Base-by-base conservation (phyloP, 1,140 invertebrate genomes). In the Eciton burchellii region DNA sequence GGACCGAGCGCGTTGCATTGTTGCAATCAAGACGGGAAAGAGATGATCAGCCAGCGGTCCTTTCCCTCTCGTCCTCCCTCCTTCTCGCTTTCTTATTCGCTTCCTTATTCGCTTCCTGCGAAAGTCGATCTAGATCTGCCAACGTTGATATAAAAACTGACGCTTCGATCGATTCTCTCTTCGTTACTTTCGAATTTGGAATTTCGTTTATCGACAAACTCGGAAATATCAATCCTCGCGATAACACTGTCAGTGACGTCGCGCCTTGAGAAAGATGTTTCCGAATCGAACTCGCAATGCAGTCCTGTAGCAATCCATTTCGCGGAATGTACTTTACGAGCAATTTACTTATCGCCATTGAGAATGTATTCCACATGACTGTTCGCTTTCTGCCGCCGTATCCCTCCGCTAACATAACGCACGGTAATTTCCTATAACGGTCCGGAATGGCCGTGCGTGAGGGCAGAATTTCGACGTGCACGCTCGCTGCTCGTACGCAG, bases 1-100 rank as follows among this genome's bases (percentile, higher is more conserved):
- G 74, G 41, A 29, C 68, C 88, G 86, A 85, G 88, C 88, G 83
- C 86, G n/a, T n/a, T n/a, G 82, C 81, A 90, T 90, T 91, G 88
- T 91, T 87, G 81, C 74, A 72, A 35, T 82, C 66, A 79, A 81
- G 49, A 60, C 56, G 71, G 62, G 71, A 82, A 85, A 83, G 57
- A 86, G 63, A 59, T 49, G 68, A 86, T 83, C 74, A 49, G 56
- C 60, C 19, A 45, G 35, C 24, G 54, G 0, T 65, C 47, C 60
- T 68, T 45, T 57, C 35, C 29, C 52, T 12, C 41, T 49, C 45
- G 16, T 21, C 12, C 21, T 1, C 19, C 21, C 2, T 26, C 26
- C 16, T 52, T 29, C 14, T 19, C 35, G 8, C 3, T n/a, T 26
- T 24, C 24, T 60, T 63, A 56, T 9, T 68, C 41, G 41, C 54